phyloP scores from a whole-genome alignment of 2,113 vertebrate genomes.

The Trinectes maculatus region DNA sequence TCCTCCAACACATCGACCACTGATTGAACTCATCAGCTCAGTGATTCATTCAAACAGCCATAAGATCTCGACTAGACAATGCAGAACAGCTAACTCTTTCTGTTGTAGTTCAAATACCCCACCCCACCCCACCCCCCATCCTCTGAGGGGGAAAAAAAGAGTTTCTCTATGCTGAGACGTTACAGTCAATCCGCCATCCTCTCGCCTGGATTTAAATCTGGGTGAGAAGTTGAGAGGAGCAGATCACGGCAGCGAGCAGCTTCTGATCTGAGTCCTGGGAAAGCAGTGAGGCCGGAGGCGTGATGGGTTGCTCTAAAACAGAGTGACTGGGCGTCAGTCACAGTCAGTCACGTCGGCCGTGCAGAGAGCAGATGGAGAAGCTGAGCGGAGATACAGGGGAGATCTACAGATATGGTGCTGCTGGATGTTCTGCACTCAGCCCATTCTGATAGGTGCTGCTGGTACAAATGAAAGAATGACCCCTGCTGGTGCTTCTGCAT shows the following conservation, averaged over 20 bases:
- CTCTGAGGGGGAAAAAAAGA: slow-evolving; percentile 4
- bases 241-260: slow-evolving; percentile 54
- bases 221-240: slow-evolving; percentile 35
- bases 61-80: background rate
- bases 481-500: slow-evolving; percentile 61
- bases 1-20: slow-evolving; percentile 6
- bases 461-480: slow-evolving; percentile 65
- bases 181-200: slow-evolving; percentile 29
- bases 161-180: slow-evolving; percentile 7
- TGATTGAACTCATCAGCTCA: slow-evolving; percentile 38
- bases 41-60: slow-evolving; percentile 8
- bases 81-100: background rate
- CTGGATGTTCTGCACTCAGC: slow-evolving; percentile 17
- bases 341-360: slow-evolving; percentile 28
- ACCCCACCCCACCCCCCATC: slow-evolving; percentile 24
- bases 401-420: too few relatives aligned
- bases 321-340: slow-evolving; percentile 48
- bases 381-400: slow-evolving; percentile 16
- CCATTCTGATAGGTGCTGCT: slow-evolving; percentile 11
- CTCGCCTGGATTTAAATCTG: slow-evolving; percentile 45
- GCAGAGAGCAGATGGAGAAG: background rate
- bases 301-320: slow-evolving; percentile 46
- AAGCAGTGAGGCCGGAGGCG: slow-evolving; percentile 30
- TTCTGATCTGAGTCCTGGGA: slow-evolving; percentile 54
- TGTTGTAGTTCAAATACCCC: slow-evolving; percentile 3